Conservation (phyloP, 2,113 vertebrate genomes). For the Tachycineta bicolor region DNA sequence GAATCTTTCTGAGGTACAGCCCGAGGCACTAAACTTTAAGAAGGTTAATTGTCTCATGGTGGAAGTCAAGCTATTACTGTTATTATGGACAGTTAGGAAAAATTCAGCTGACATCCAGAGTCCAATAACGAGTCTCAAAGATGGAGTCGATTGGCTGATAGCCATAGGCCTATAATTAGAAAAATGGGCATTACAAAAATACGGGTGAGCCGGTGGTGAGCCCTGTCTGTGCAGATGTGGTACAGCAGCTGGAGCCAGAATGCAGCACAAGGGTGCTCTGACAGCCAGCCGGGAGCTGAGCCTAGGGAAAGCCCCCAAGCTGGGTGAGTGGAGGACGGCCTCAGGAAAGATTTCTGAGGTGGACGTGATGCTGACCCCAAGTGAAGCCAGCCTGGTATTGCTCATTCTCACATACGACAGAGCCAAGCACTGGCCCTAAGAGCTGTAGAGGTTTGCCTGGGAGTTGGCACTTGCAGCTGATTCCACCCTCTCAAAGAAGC, state of each 20-base stretch:
- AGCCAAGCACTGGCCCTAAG: neutral
- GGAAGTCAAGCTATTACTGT: slow-evolving; percentile 60
- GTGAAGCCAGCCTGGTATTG: neutral
- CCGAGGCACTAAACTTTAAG: slow-evolving; percentile 60
- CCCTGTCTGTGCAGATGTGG: neutral
- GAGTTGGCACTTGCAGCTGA: neutral
- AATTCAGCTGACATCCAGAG: slow-evolving; percentile 45
- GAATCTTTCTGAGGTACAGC: slow-evolving; percentile 66
- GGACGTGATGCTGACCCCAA: fast-evolving
- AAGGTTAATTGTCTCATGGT: slow-evolving; percentile 69
- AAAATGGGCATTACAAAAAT: neutral
- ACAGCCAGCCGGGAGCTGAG: neutral
- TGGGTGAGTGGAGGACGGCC: neutral
- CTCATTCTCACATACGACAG: neutral
- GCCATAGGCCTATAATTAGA: slow-evolving; percentile 18
- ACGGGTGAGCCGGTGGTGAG: neutral
- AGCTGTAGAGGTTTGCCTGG: neutral
- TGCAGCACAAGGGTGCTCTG: fast-evolving
- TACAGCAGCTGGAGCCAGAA: neutral
- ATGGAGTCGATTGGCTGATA: slow-evolving; percentile 5
- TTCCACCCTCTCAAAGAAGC: neutral
- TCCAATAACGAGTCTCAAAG: slow-evolving; percentile 39
- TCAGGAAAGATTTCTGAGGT: neutral
- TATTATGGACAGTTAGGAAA: slow-evolving; percentile 55
- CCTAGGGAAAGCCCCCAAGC: neutral